Evolutionary conservation across 1,140 invertebrate species (phyloP).

Genomic region (Drosophila pachea): DNA sequence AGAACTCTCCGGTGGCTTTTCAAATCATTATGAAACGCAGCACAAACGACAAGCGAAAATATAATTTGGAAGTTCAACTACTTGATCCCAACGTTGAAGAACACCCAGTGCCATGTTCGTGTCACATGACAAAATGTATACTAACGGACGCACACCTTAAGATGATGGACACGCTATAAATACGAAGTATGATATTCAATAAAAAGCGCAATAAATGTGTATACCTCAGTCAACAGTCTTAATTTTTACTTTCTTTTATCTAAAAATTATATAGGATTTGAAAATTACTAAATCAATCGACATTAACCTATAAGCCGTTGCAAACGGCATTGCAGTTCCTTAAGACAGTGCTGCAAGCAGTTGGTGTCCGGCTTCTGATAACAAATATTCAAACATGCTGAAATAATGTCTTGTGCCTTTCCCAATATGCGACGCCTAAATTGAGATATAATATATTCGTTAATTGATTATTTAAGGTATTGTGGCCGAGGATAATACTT

Average conservation of each 20-base stretch:
- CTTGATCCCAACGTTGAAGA: constrained; percentile 85
- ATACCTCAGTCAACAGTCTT: constrained; percentile 74
- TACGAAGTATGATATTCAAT: neutral
- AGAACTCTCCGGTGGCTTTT: constrained; percentile 84
- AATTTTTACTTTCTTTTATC: constrained; percentile 39
- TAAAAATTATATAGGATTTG: constrained; percentile 24
- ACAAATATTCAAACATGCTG: constrained; percentile 83
- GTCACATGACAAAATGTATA: constrained; percentile 88
- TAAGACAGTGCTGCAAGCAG: constrained; percentile 68
- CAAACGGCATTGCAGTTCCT: constrained; percentile 77
- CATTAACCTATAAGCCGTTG: constrained; percentile 61
- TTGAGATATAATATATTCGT: constrained; percentile 19
- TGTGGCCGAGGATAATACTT: constrained; percentile 19
- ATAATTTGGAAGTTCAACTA: constrained; percentile 84
- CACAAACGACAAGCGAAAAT: constrained; percentile 78
- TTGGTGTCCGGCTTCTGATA: constrained; percentile 84
- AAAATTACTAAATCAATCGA: constrained; percentile 21
- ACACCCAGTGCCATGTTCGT: constrained; percentile 88
- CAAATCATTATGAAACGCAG: constrained; percentile 82
- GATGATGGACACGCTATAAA: constrained; percentile 60
- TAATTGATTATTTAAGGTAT: neutral
- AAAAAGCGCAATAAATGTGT: constrained; percentile 56
- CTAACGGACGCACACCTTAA: constrained; percentile 81
- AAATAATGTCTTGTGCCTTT: constrained; percentile 84
- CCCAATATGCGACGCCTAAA: constrained; percentile 82